phyloP scores from a whole-genome alignment of 2,797 vertebrate genomes.

The Xerus rutilus region DNA sequence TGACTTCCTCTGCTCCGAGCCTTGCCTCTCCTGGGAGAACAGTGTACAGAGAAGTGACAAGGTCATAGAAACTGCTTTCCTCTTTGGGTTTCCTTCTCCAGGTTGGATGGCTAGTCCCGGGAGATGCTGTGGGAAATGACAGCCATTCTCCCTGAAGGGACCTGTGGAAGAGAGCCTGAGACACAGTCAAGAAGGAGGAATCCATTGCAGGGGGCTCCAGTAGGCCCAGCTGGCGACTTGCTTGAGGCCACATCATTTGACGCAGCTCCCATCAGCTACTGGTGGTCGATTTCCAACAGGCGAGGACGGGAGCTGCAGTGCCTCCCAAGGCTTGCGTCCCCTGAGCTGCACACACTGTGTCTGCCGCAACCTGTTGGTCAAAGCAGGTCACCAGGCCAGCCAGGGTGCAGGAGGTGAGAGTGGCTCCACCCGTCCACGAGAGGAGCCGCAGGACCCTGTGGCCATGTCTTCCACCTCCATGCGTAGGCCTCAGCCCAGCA shows the following conservation, averaged over 20 bases:
- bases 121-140: background rate
- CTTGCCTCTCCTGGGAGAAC: background rate
- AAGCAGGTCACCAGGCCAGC: background rate
- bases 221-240: background rate
- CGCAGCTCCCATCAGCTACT: fast-evolving
- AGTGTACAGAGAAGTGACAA: fast-evolving
- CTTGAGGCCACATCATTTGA: background rate
- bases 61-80: no score
- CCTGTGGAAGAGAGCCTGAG: background rate
- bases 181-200: background rate
- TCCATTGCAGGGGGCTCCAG: background rate
- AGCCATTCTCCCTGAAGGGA: background rate
- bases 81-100: background rate
- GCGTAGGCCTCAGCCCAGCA: fast-evolving
- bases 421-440: background rate
- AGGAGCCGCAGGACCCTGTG: fast-evolving
- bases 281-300: background rate
- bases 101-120: background rate
- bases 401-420: fast-evolving
- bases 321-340: no score
- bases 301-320: no score
- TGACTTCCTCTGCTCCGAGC: fast-evolving
- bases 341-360: background rate
- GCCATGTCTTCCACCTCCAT: background rate
- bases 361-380: background rate